Percentiles rank a stretch among this genome's conserved stretches.
Conservation (phyloP, 2,113 vertebrate genomes). For the Genyomyrus donnyi region DNA sequence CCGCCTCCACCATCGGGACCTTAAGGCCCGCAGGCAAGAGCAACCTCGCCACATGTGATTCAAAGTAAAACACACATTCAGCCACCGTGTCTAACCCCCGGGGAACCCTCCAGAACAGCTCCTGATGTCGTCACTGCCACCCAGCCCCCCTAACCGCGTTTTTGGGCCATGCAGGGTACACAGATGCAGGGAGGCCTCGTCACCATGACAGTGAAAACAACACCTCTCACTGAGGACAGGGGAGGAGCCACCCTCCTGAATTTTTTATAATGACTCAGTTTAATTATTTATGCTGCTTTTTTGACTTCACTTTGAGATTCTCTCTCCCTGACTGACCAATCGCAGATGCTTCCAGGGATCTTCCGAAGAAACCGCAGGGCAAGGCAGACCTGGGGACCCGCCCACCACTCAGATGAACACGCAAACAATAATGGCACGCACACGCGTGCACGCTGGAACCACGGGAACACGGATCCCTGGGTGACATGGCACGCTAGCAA, state of each 20-base stretch:
- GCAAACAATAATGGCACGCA: background rate
- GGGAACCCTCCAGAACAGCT: background rate
- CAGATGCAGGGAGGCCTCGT: background rate
- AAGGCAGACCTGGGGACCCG: background rate
- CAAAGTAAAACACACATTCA: background rate
- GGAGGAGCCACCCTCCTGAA: background rate
- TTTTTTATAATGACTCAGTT: constrained; percentile 7
- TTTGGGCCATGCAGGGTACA: background rate
- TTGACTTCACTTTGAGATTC: background rate
- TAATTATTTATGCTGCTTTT: constrained; percentile 2
- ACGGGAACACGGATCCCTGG: background rate
- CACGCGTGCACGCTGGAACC: background rate
- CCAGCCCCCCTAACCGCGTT: background rate
- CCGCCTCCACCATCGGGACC: background rate
- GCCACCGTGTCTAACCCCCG: background rate
- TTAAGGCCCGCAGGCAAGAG: background rate
- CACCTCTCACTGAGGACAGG: background rate
- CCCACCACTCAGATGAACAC: background rate
- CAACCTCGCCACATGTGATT: background rate
- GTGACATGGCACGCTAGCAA: background rate
- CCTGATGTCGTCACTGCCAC: background rate
- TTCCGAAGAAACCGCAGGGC: background rate
- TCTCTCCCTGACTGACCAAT: background rate
- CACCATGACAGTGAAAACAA: background rate
- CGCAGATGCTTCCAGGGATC: background rate